These are phyloP conservation scores for Agapornis roseicollis DNA, from an alignment of 2,113 vertebrate genomes.

Conservation along the genomic window DNA sequence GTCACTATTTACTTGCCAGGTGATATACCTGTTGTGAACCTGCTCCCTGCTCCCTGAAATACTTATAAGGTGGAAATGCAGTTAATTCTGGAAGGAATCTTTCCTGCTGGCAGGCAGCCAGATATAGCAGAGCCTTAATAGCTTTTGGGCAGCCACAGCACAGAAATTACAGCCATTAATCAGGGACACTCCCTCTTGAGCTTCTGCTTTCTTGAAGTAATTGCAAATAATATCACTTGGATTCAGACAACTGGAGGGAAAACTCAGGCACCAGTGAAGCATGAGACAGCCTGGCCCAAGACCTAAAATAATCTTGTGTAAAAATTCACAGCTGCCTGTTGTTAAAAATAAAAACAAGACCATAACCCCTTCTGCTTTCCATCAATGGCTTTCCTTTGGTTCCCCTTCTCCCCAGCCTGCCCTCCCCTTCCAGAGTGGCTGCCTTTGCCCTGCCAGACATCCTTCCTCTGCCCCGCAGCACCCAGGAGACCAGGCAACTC, in stretches of 20 bases:
- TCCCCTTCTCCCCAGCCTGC: not conserved
- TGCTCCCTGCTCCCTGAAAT: not conserved
- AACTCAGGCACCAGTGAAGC: not conserved
- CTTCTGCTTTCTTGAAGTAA: slow-evolving; percentile 53
- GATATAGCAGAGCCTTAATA: not conserved
- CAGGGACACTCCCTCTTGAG: slow-evolving; percentile 30
- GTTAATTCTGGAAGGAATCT: slow-evolving; percentile 54
- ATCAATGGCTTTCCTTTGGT: slow-evolving; percentile 10
- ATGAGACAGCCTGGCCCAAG: slow-evolving; percentile 18
- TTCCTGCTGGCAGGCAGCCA: slow-evolving; percentile 41
- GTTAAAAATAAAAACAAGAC: slow-evolving; percentile 47
- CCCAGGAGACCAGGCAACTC: not conserved
- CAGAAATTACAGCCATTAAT: slow-evolving; percentile 45
- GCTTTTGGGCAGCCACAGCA: slow-evolving; percentile 39
- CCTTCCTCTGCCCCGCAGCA: fast-evolving
- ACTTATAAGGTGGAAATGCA: slow-evolving; percentile 32
- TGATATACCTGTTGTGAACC: not conserved
- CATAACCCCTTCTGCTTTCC: not conserved
- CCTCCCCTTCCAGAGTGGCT: not conserved
- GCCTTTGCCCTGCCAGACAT: not conserved
- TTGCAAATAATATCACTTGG: slow-evolving; percentile 48
- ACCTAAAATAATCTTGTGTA: not conserved
- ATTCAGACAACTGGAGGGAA: slow-evolving; percentile 38
- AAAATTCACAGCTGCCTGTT: slow-evolving; percentile 3
- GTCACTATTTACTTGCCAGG: not conserved